Evolutionary conservation across 1,140 invertebrate species (phyloP), one percentile per base, ranked within the genome.

Genomic region (Halesus radiatus): DNA sequence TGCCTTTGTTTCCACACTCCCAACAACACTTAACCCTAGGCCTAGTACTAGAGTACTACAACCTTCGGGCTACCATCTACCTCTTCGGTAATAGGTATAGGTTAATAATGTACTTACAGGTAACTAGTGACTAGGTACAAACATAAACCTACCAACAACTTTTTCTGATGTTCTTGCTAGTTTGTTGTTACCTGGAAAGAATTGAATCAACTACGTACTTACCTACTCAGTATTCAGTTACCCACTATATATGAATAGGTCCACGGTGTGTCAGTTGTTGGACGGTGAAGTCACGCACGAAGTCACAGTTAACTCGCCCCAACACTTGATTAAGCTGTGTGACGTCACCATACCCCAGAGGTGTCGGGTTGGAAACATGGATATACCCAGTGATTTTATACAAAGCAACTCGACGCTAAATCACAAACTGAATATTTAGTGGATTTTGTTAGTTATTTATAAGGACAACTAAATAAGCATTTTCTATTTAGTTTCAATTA

Each of bases 301-400:
- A 75, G 22, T 58, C 26, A 58, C 18, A 37, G 52, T 60, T 64
- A 62, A 52, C 66, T 53, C 68, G 22, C 62, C 54, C 29, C 54
- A 32, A 32, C 52, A 58, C 70, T 73, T 79, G 73, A 76, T 82
- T 79, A 79, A 79, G 66, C 76, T 68, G 56, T 72, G 45, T 78
- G 80, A 78, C 76, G 74, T 79, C 81, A 76, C 73, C 10, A 29
- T n/a, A 29, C 54, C 53, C 72, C 29, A 8, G n/a, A 68, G 56
- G 18, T 68, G 64, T 1, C 64, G 20, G 64, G 18, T n/a, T 37
- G 23, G 13, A 68, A 50, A 32, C 64, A 15, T 26, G 22, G 8
- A 8, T 5, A 13, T 13, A 45, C 1, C 10, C 37, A 1, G 37
- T 45, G 10, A 45, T 45, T 45, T 45, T 13, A 45, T 13, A 45